phyloP scores from a whole-genome alignment of 1,140 invertebrate genomes.

The Linepithema humile region DNA sequence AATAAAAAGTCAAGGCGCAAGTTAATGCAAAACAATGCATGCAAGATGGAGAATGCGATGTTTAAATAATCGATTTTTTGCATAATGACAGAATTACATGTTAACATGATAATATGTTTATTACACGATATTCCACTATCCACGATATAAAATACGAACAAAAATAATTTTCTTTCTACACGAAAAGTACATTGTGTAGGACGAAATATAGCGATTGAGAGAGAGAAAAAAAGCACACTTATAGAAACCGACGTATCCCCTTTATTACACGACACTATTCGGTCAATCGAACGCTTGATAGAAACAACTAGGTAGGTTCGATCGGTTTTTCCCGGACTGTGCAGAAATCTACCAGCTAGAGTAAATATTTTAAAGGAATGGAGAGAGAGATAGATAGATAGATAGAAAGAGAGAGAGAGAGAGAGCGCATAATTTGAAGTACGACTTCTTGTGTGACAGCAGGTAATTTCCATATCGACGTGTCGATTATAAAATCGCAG shows the following conservation, averaged over 20 bases:
- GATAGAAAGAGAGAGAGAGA: no score
- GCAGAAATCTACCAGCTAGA: neutral
- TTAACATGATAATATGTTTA: neutral
- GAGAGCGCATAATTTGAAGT: no score
- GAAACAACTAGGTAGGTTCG: neutral
- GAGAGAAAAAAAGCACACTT: slow-evolving; percentile 34
- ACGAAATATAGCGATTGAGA: slow-evolving; percentile 1
- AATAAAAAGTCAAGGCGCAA: neutral
- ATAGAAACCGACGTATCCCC: slow-evolving; percentile 4
- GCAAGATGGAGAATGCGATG: neutral
- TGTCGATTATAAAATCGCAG: neutral
- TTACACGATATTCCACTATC: neutral
- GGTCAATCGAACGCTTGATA: slow-evolving; percentile 11
- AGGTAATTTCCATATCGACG: neutral
- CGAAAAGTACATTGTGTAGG: neutral
- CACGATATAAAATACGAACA: neutral
- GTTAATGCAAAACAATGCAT: neutral
- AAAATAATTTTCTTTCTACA: neutral
- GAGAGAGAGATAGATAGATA: no score
- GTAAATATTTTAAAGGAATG: neutral
- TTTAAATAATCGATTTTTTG: neutral
- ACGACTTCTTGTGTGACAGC: neutral
- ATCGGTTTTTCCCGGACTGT: neutral
- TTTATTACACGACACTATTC: neutral
- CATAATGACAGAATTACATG: neutral